phyloP scores from a whole-genome alignment of 2,797 vertebrate genomes.

The Fistularia tabacaria region DNA sequence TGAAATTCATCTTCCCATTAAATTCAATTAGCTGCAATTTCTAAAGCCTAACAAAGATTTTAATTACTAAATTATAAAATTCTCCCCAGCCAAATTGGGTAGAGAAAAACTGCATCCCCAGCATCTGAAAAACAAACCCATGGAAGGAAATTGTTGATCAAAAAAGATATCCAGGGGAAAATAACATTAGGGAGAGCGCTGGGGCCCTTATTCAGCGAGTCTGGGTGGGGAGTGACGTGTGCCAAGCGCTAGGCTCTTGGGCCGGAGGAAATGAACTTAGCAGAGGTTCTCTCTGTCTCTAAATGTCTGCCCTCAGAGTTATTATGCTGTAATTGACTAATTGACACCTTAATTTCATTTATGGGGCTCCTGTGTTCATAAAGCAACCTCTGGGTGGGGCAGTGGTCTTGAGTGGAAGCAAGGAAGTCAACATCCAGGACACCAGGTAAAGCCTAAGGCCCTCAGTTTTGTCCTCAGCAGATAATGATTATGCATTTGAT shows the following conservation, averaged over 20 bases:
- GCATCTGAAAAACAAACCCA: constrained; percentile 85
- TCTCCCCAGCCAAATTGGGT: constrained; percentile 99
- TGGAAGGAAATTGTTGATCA: constrained; percentile 89
- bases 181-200: constrained; percentile 80
- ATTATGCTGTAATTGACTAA: constrained; percentile 84
- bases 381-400: constrained; percentile 80
- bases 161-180: constrained; percentile 82
- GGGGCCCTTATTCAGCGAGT: constrained; percentile 75
- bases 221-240: constrained; percentile 79
- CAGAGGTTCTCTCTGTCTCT: constrained; percentile 80
- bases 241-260: constrained; percentile 76
- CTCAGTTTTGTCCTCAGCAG: constrained; percentile 54
- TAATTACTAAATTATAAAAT: constrained; percentile 99
- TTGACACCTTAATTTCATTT: constrained; percentile 89
- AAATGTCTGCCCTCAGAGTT: constrained; percentile 84
- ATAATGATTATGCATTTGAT: constrained; percentile 72
- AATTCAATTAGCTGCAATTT: constrained; percentile 99
- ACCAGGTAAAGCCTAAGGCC: constrained; percentile 71
- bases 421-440: constrained; percentile 64
- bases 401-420: constrained; percentile 73
- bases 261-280: constrained; percentile 82
- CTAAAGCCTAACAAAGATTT: constrained; percentile 99
- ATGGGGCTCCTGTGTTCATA: constrained; percentile 82
- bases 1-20: constrained; percentile 99
- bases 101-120: constrained; percentile 94